phyloP scores from a whole-genome alignment of 2,797 vertebrate genomes.

The Ctenochaetus hawaiiensis region DNA sequence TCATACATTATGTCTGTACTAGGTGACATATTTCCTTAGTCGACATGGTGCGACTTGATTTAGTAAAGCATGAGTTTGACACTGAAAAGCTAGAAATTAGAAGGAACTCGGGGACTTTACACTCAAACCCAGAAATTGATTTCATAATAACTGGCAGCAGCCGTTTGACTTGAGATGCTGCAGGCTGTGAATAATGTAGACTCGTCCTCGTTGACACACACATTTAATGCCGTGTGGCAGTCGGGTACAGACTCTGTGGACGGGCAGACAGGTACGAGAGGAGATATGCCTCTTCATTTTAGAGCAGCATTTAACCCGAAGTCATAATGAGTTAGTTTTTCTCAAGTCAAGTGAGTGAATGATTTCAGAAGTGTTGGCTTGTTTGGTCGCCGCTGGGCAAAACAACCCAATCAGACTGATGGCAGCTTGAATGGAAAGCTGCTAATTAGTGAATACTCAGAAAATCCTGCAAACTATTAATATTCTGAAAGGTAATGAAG shows the following conservation, averaged over 20 bases:
- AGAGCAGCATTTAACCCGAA: constrained; percentile 23
- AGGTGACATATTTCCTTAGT: background rate
- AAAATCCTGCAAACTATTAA: constrained; percentile 16
- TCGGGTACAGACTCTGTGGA: constrained; percentile 24
- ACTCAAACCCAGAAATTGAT: no score
- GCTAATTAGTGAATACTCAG: constrained; percentile 50
- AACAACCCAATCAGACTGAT: constrained; percentile 61
- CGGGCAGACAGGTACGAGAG: background rate
- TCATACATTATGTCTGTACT: background rate
- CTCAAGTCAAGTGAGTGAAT: constrained; percentile 23
- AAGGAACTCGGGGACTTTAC: no score
- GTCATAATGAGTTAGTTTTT: constrained; percentile 40
- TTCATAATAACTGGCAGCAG: no score
- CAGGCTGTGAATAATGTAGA: background rate
- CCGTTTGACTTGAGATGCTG: background rate
- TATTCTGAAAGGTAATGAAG: constrained; percentile 24
- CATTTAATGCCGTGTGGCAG: background rate
- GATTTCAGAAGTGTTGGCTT: constrained; percentile 46
- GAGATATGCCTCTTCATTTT: background rate
- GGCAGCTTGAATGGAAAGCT: constrained; percentile 28
- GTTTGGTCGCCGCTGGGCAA: constrained; percentile 65
- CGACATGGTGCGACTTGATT: no score
- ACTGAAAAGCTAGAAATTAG: no score
- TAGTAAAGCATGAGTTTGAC: no score
- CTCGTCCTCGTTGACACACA: background rate